These are phyloP conservation scores for Antitype chi DNA, from an alignment of 2,888 invertebrate genomes.

Conservation along the genomic window DNA sequence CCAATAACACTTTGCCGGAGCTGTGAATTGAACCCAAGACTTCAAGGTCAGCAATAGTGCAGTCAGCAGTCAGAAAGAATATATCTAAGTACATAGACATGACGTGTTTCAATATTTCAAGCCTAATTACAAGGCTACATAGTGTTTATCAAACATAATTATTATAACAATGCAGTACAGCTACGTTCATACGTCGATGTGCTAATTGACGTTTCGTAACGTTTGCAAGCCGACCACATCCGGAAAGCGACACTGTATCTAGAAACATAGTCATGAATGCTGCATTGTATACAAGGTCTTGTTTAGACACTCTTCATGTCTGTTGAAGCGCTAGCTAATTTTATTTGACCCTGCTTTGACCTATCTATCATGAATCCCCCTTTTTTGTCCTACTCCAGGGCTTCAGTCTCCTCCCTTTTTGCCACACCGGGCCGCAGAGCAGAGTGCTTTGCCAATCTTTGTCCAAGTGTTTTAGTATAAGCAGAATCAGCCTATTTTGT, in stretches of 20 bases:
- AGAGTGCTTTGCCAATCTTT: neutral
- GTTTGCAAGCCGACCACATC: constrained; percentile 23
- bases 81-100: neutral
- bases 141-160: neutral
- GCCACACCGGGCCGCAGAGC: too few relatives aligned
- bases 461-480: too few relatives aligned
- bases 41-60: too few relatives aligned
- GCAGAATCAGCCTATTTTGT: too few relatives aligned
- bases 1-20: too few relatives aligned
- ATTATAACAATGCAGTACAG: constrained; percentile 13
- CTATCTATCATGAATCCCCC: too few relatives aligned
- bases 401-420: neutral
- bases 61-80: too few relatives aligned
- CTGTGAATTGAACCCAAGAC: too few relatives aligned
- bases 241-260: neutral
- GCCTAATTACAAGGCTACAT: neutral
- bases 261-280: neutral
- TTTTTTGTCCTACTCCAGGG: neutral
- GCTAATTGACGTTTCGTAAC: constrained; percentile 14
- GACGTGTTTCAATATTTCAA: neutral
- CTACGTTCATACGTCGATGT: neutral
- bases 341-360: neutral
- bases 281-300: neutral
- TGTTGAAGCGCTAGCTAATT: neutral
- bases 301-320: neutral